A percentile compares a stretch with the other conserved stretches of the same genome.
Conservation (phyloP, 2,797 vertebrate genomes). For the Hafferia zeledoni region DNA sequence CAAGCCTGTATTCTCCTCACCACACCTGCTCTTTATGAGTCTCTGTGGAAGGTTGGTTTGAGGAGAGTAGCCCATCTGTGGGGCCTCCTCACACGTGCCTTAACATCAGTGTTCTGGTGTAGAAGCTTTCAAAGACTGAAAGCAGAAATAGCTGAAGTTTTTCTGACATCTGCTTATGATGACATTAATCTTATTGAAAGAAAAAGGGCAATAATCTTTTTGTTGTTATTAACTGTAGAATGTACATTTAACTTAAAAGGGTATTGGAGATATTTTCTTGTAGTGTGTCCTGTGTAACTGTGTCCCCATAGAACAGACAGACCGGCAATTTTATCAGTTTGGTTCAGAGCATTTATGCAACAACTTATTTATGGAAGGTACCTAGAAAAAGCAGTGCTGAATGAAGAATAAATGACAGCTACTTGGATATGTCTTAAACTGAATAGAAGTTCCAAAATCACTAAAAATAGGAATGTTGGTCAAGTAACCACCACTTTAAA, state of each 20-base stretch:
- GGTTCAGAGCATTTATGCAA: background rate
- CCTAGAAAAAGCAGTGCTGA: background rate
- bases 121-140: background rate
- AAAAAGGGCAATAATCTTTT: background rate
- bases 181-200: background rate
- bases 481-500: background rate
- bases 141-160: background rate
- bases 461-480: background rate
- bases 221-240: background rate
- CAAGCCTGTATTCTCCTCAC: background rate
- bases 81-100: background rate
- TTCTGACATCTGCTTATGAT: background rate
- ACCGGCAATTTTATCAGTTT: background rate
- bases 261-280: background rate
- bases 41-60: background rate
- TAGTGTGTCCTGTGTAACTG: background rate
- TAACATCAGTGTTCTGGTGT: background rate
- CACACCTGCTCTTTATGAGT: background rate
- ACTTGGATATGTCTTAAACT: background rate
- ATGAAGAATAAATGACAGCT: background rate
- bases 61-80: fast-evolving
- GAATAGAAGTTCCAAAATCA: background rate
- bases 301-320: background rate
- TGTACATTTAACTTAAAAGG: background rate
- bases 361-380: background rate